phyloP scores from a whole-genome alignment of 1,140 invertebrate species.

The Bombus terrestris region DNA sequence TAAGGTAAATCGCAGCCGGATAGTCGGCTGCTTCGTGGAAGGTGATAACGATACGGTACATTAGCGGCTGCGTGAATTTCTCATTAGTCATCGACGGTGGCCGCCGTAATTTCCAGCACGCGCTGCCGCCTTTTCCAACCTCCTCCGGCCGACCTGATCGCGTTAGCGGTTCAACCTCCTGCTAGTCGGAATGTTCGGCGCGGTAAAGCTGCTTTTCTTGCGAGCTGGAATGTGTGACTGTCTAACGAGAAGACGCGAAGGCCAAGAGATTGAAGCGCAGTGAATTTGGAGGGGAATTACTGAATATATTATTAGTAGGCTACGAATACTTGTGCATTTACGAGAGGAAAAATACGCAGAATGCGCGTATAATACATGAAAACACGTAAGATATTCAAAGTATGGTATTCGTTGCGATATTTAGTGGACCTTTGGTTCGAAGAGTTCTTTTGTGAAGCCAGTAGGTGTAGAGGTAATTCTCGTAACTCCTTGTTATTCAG shows the following conservation, averaged over 20 bases:
- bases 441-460: not conserved
- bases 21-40: constrained; percentile 39
- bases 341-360: too few species aligned
- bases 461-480: not conserved
- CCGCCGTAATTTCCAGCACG: constrained; percentile 65
- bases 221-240: not conserved
- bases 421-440: too few species aligned
- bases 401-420: not conserved
- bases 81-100: constrained; percentile 66
- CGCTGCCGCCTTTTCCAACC: constrained; percentile 25
- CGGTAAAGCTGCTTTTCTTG: not conserved
- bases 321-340: too few species aligned
- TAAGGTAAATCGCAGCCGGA: constrained; percentile 57
- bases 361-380: not conserved
- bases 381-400: too few species aligned
- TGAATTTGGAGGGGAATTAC: too few species aligned
- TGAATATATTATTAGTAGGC: too few species aligned
- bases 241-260: not conserved
- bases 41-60: constrained; percentile 69
- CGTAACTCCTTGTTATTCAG: not conserved
- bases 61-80: constrained; percentile 66
- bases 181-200: not conserved
- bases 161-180: not conserved
- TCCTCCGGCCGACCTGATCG: not conserved
- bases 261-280: too few species aligned